Evolutionary conservation across 2,888 invertebrate species (phyloP).

Genomic region (Graphium colonna): DNA sequence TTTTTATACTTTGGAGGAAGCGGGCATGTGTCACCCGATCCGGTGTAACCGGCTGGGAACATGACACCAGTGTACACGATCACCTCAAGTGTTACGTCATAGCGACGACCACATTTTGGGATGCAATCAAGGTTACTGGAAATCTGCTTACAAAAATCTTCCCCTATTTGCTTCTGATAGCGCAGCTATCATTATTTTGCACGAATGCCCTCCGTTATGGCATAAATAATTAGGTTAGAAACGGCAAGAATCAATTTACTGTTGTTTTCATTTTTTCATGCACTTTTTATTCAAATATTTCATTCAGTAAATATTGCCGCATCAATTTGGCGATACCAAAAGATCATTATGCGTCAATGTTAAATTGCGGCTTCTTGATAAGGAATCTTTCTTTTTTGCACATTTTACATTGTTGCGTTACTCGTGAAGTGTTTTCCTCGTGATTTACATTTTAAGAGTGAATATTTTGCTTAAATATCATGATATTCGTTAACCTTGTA

Average conservation of each 20-base stretch:
- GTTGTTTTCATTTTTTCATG: not conserved
- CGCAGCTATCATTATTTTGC: not conserved
- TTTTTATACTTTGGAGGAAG: constrained; percentile 68
- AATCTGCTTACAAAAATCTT: constrained; percentile 41
- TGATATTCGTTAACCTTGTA: not conserved
- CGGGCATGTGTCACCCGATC: constrained; percentile 56
- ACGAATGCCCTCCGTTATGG: not conserved
- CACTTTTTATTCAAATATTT: not conserved
- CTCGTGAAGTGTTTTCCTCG: not conserved
- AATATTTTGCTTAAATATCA: not conserved
- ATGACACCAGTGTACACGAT: constrained; percentile 62
- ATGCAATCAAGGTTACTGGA: constrained; percentile 64
- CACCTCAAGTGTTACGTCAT: constrained; percentile 69
- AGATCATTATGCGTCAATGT: not conserved
- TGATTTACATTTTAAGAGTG: not conserved
- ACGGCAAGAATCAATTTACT: not conserved
- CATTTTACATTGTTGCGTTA: constrained; percentile 1
- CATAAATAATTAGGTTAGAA: not conserved
- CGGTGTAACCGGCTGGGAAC: constrained; percentile 64
- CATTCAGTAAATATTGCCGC: not conserved
- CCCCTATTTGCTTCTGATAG: not conserved
- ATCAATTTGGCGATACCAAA: not conserved
- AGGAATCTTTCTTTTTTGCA: constrained; percentile 3
- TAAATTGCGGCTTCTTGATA: not conserved
- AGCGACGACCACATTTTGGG: constrained; percentile 50